Conservation (phyloP, 23 tunicate genomes). For the Ciona savignyi region DNA sequence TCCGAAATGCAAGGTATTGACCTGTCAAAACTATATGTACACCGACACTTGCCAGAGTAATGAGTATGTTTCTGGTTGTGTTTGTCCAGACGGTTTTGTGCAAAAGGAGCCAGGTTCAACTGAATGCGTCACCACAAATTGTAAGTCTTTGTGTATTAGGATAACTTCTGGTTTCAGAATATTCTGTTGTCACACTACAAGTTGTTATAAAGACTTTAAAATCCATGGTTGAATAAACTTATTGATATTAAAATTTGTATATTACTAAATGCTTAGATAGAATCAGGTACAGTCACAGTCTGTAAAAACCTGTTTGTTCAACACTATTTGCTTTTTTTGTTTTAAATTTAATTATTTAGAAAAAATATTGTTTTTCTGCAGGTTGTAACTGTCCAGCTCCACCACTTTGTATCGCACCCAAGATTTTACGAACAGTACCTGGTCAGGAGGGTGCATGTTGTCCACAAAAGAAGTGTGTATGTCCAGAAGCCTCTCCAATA, state of each 20-base stretch:
- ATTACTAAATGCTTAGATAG: too few relatives aligned
- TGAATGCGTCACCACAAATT: not conserved
- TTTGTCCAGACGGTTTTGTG: slow-evolving; percentile 9
- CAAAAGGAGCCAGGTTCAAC: slow-evolving; percentile 1
- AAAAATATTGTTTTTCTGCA: too few relatives aligned
- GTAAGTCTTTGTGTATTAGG: slow-evolving; percentile 3
- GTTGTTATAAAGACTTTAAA: too few relatives aligned
- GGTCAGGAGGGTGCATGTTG: not conserved
- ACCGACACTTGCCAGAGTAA: not conserved
- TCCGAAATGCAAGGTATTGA: not conserved
- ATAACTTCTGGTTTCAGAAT: too few relatives aligned
- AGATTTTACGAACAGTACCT: not conserved
- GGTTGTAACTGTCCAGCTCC: not conserved
- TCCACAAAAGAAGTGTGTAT: not conserved
- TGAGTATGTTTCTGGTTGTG: not conserved
- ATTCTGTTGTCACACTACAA: too few relatives aligned
- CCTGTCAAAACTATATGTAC: not conserved
- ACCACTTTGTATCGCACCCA: not conserved
- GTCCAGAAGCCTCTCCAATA: not conserved
- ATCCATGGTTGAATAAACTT: too few relatives aligned
- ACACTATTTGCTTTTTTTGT: too few relatives aligned
- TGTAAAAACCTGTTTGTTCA: too few relatives aligned
- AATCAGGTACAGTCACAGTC: too few relatives aligned
- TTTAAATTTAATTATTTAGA: too few relatives aligned
- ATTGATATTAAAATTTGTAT: too few relatives aligned